Evolutionary conservation across 2,113 vertebrate genomes (phyloP), one percentile per base, ranked within the genome.

Genomic region (Anoplopoma fimbria): DNA sequence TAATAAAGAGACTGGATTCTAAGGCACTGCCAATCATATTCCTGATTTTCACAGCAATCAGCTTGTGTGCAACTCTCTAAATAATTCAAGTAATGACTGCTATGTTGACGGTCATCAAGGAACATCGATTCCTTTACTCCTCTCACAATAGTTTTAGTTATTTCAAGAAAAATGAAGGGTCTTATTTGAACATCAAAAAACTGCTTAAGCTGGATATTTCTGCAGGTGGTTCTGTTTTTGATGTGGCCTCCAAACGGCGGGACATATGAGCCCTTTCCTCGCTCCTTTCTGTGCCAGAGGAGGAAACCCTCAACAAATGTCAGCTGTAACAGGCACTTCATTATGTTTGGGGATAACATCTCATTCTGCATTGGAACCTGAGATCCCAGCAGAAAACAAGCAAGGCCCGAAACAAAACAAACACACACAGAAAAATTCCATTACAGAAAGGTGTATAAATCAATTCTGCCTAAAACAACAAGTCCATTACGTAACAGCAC

Each of bases 401-500:
- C 45, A 57, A 67, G 33, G 68, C 58, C 34, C 49, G 2, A 38
- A 87, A 88, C 75, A 72, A 84, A 87, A 80, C 83, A 82, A 85
- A 84, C 82, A 74, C 72, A 69, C 62, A 51, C 14, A 42, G 34
- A 42, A 69, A n/a, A 83, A 79, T 27, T 70, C 78, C 81, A 80
- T 91, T 82, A 83, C 49, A 80, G 83, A 72, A 70, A 70, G 69
- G 88, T 85, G 74, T 83, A 84, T 88, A 73, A 89, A 92, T 88
- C 83, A 92, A 74, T 88, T 89, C 75, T 47, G 77, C 68, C 4
- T 88, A 82, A 82, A 87, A 91, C 73, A 90, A 87, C 81, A 87
- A 77, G 69, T 65, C 69, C 64, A 77, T 91, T 90, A 88, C 58
- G 10, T 88, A 90, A 89, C 79, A 9, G 85, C 71, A 34, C 53